phyloP scores from a whole-genome alignment of 2,797 vertebrate genomes.

The Poecile montanus region DNA sequence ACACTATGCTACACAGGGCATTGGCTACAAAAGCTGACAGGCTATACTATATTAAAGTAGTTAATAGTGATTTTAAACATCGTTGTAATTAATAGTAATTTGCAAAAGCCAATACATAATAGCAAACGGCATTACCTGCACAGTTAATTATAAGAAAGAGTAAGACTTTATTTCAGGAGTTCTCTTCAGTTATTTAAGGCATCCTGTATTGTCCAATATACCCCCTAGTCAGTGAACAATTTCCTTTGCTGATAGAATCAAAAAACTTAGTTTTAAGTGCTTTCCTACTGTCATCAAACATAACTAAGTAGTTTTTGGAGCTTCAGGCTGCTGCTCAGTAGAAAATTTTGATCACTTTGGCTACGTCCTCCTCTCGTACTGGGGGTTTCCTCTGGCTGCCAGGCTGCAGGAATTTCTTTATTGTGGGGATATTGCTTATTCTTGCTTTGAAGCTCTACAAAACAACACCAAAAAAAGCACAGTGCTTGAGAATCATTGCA shows the following conservation, averaged over 20 bases:
- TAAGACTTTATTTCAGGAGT: background rate
- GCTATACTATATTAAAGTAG: too few species aligned
- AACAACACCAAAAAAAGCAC: background rate
- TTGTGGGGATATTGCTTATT: slow-evolving; percentile 77
- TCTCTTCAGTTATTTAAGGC: background rate
- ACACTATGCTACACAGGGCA: background rate
- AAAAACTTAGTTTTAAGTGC: background rate
- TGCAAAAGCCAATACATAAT: background rate
- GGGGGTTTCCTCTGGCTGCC: slow-evolving; percentile 84
- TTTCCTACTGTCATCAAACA: background rate
- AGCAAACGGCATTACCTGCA: background rate
- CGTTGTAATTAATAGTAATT: background rate
- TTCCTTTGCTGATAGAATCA: background rate
- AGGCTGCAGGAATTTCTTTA: slow-evolving; percentile 85
- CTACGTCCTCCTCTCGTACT: slow-evolving; percentile 59
- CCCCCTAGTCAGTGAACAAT: background rate
- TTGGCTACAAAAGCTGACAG: too few species aligned
- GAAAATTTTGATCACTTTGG: slow-evolving; percentile 71
- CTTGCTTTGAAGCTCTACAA: slow-evolving; percentile 84
- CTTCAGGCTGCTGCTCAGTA: background rate
- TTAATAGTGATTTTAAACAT: background rate
- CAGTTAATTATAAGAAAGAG: background rate
- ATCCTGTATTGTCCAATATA: background rate
- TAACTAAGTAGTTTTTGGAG: background rate
- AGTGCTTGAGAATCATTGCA: background rate